Conservation (phyloP, 2,797 vertebrate species). For the Heliangelus exortis region DNA sequence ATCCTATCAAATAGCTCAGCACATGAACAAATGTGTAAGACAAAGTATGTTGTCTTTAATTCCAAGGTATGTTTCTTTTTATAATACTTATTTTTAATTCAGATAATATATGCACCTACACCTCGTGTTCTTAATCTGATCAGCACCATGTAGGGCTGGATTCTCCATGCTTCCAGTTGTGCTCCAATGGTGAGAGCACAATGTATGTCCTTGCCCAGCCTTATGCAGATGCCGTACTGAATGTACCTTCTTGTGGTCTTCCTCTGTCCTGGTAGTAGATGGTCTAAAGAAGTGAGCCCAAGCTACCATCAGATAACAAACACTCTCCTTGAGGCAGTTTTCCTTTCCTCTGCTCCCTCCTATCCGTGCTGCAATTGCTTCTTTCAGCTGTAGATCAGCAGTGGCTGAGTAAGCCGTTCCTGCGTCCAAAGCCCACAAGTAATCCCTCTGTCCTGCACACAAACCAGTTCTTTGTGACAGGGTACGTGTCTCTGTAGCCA, state of each 20-base stretch:
- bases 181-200: not conserved
- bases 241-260: not conserved
- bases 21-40: slow-evolving; percentile 68
- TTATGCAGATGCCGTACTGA: not conserved
- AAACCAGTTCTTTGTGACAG: not conserved
- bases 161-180: not conserved
- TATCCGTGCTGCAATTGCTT: not conserved
- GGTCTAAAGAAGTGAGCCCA: not conserved
- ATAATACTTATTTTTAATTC: slow-evolving; percentile 56
- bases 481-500: not conserved
- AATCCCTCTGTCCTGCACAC: not conserved
- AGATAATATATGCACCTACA: not conserved
- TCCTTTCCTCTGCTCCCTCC: not conserved
- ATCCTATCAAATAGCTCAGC: slow-evolving; percentile 64
- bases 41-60: slow-evolving; percentile 82
- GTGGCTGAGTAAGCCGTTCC: not conserved
- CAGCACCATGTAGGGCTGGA: not conserved
- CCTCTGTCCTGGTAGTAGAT: not conserved
- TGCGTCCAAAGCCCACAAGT: not conserved
- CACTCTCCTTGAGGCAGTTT: not conserved
- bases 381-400: not conserved
- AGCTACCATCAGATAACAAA: not conserved
- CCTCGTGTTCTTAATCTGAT: not conserved
- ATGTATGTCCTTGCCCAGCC: not conserved
- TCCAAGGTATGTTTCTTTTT: slow-evolving; percentile 78